phyloP scores from a whole-genome alignment of 2,888 invertebrate genomes.

The Drosophila melanosoma region DNA sequence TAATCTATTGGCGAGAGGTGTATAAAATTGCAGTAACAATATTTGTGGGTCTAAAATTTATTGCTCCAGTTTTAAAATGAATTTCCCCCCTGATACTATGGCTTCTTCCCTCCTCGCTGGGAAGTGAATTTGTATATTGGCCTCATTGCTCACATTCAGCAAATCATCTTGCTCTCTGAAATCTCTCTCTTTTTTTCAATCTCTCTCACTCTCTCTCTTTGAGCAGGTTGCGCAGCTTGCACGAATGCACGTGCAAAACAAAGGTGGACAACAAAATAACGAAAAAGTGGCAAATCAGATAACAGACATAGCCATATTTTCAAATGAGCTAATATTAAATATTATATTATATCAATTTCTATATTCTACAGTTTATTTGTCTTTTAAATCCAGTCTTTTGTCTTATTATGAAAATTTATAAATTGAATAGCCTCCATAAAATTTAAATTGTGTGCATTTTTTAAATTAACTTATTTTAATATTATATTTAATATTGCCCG shows the following conservation, averaged over 20 bases:
- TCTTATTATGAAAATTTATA: background rate
- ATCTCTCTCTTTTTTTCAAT: background rate
- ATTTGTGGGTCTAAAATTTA: background rate
- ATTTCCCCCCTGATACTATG: background rate
- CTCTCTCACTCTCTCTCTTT: background rate
- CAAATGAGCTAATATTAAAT: background rate
- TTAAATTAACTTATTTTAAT: background rate
- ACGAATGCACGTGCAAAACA: background rate
- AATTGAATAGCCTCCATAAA: too few species aligned
- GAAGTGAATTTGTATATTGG: background rate
- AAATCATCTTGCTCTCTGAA: background rate
- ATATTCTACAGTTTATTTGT: background rate
- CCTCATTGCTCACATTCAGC: background rate
- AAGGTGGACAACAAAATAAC: background rate
- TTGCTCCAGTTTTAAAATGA: background rate
- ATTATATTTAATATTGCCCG: fast-evolving
- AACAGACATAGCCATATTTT: background rate
- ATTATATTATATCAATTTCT: background rate
- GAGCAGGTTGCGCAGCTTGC: background rate
- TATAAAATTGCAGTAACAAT: background rate
- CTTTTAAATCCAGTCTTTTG: background rate
- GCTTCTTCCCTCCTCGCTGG: background rate
- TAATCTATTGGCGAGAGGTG: background rate
- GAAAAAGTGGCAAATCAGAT: background rate
- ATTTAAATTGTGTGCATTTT: background rate